Conservation (phyloP, 2,113 vertebrate genomes). For the Spilogale gracilis region DNA sequence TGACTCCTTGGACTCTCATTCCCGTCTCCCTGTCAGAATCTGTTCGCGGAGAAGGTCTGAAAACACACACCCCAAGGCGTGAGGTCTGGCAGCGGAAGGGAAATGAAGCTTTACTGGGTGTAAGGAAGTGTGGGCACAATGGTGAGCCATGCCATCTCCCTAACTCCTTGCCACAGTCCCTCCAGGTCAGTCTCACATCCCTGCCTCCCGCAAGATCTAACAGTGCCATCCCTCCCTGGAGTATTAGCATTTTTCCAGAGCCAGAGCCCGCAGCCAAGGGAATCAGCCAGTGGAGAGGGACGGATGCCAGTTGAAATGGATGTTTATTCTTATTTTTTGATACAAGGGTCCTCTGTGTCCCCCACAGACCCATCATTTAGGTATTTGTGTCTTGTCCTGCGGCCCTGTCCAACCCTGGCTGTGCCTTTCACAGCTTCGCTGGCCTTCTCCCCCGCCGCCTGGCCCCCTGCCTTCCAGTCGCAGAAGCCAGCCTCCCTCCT, state of each 20-base stretch:
- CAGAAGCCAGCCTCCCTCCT: neutral
- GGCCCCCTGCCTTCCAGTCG: neutral
- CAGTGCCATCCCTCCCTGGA: neutral
- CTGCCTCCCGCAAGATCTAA: neutral
- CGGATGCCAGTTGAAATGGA: neutral
- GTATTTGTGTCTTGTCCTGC: neutral
- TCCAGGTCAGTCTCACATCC: accelerated
- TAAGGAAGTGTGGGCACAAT: accelerated
- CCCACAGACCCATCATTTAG: neutral
- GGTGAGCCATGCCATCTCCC: accelerated
- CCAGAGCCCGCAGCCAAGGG: neutral
- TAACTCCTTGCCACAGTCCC: neutral
- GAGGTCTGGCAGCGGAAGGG: neutral
- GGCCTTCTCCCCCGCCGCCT: accelerated
- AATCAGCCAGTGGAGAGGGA: neutral
- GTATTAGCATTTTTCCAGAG: neutral
- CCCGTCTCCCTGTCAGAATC: neutral
- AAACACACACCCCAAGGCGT: neutral
- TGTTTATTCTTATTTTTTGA: neutral
- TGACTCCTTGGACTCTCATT: neutral
- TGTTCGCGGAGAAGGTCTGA: neutral
- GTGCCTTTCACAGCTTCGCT: neutral
- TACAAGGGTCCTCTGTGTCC: neutral
- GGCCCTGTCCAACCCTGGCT: neutral
- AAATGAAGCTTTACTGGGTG: neutral